phyloP scores from a whole-genome alignment of 2,113 vertebrate species.

The Athene cunicularia region DNA sequence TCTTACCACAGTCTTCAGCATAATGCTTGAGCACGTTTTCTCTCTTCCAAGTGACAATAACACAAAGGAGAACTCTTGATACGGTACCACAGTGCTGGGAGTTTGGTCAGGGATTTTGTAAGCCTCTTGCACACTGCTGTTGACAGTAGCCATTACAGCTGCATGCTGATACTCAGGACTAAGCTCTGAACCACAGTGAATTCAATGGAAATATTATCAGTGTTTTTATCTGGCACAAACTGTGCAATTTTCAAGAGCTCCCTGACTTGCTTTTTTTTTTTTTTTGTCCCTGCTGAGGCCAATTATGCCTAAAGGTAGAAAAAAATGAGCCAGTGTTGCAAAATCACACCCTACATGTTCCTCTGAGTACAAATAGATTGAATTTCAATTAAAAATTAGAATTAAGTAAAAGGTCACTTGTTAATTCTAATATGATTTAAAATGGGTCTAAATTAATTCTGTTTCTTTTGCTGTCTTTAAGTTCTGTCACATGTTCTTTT shows the following conservation, averaged over 20 bases:
- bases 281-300: not conserved
- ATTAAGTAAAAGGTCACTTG: not conserved
- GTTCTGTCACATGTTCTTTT: not conserved
- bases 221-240: not conserved
- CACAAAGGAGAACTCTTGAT: not conserved
- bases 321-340: not conserved
- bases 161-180: not conserved
- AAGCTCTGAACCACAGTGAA: not conserved
- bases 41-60: not conserved
- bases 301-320: not conserved
- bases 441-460: not conserved
- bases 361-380: not conserved
- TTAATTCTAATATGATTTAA: not conserved
- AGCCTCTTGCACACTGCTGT: not conserved
- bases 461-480: not conserved
- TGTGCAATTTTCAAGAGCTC: not conserved
- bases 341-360: not conserved
- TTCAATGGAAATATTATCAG: not conserved
- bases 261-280: not conserved
- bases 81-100: not conserved
- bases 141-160: not conserved
- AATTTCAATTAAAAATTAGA: not conserved
- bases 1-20: not conserved
- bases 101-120: not conserved
- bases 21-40: not conserved